Evolutionary conservation across 1,140 invertebrate species (phyloP), one percentile per base, ranked within the genome.

Genomic region (Linepithema humile): DNA sequence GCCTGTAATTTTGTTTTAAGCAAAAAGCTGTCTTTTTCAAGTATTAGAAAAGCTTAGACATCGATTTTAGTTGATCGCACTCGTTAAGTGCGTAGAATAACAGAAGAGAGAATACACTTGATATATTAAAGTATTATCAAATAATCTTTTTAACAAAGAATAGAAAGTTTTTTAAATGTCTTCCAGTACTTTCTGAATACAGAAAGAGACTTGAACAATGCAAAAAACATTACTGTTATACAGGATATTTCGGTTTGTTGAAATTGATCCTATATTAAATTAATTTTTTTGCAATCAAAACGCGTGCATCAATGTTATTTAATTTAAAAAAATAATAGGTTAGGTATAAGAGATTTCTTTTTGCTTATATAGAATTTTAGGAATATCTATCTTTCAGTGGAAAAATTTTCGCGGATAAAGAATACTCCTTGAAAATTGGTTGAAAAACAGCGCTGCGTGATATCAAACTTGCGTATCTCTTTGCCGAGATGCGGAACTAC

Each of bases 11-110:
- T 55, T 48, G 17, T 15, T 29, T 17, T 50, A 26, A 40, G 20
- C 59, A n/a, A 35, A 20, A n/a, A n/a, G 40, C 29, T 12, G 72
- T 15, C 60, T 67, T 83, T 72, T 48, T n/a, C 10, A 45, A 7
- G 5, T 32, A 26, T 12, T n/a, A n/a, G n/a, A n/a, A n/a, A n/a
- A n/a, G 17, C 17, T 74, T n/a, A 29, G 10, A 26, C 7, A 50
- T 77, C 20, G 59, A 65, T 50, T 77, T 65, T 65, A 65, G 50
- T 77, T 50, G 43, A 38, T 77, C 43, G 43, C n/a, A n/a, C n/a
- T n/a, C n/a, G n/a, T n/a, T n/a, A n/a, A n/a, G n/a, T n/a, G n/a
- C n/a, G n/a, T n/a, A n/a, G n/a, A n/a, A n/a, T n/a, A n/a, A n/a
- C n/a, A n/a, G n/a, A n/a, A 64, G 9, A 35, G 20, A 0, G 32